phyloP scores from a whole-genome alignment of 2,888 invertebrate genomes.

The Scaptomyza polygonia region DNA sequence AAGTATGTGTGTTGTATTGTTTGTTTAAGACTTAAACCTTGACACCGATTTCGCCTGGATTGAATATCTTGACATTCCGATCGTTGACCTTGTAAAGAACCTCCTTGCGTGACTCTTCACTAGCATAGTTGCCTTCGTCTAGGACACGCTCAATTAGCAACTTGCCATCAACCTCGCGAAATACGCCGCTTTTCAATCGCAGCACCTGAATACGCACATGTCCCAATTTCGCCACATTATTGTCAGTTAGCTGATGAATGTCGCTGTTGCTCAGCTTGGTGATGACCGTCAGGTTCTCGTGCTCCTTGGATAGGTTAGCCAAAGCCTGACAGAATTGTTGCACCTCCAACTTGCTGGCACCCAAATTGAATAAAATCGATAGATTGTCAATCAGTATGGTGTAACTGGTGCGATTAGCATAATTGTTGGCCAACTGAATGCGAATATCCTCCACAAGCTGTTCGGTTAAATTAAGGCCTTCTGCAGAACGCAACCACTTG shows the following conservation, averaged over 20 bases:
- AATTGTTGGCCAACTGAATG: constrained; percentile 67
- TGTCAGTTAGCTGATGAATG: constrained; percentile 86
- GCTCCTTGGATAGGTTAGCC: constrained; percentile 68
- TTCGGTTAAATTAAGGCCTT: constrained; percentile 82
- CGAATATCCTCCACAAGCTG: constrained; percentile 71
- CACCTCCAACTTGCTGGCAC: constrained; percentile 75
- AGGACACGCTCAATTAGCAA: constrained; percentile 84
- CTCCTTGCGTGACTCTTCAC: constrained; percentile 77
- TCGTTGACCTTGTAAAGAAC: constrained; percentile 89
- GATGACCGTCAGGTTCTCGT: constrained; percentile 85
- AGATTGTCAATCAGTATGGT: constrained; percentile 90
- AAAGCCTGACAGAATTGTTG: constrained; percentile 77
- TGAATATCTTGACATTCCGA: constrained; percentile 90
- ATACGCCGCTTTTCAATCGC: constrained; percentile 89
- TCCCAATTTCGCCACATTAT: constrained; percentile 87
- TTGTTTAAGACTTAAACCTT: constrained; percentile 68
- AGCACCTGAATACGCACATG: constrained; percentile 87
- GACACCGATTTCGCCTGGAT: constrained; percentile 87
- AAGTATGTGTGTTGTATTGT: neutral
- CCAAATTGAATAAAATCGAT: constrained; percentile 89
- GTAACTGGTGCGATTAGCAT: constrained; percentile 82
- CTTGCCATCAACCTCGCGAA: constrained; percentile 90
- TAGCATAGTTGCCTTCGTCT: constrained; percentile 68
- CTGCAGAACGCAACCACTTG: constrained; percentile 72
- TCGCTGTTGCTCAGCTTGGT: constrained; percentile 87